Conservation (phyloP, 2,797 vertebrate genomes). For the Vultur gryphus region DNA sequence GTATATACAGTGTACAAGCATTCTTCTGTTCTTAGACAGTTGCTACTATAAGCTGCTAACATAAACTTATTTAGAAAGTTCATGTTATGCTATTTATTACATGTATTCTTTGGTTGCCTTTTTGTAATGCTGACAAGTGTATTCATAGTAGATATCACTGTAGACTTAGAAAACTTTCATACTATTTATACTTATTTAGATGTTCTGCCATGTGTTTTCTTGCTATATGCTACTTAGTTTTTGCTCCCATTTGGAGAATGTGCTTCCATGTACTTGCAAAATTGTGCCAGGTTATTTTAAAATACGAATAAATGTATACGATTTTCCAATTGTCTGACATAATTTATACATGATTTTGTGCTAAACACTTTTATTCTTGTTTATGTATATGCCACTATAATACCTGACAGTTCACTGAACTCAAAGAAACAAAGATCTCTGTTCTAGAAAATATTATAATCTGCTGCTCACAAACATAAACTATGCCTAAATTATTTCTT, state of each 20-base stretch:
- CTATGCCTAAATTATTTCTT: not conserved
- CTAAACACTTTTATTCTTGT: not conserved
- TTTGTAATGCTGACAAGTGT: slow-evolving; percentile 34
- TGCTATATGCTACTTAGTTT: slow-evolving; percentile 46
- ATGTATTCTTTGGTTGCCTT: slow-evolving; percentile 36
- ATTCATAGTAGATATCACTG: slow-evolving; percentile 48
- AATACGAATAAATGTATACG: slow-evolving; percentile 61
- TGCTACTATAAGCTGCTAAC: slow-evolving; percentile 49
- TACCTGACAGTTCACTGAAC: not conserved
- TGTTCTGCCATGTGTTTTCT: slow-evolving; percentile 57
- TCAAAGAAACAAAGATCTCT: not conserved
- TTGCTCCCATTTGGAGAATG: slow-evolving; percentile 57
- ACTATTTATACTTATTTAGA: slow-evolving; percentile 49
- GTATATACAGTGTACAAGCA: not conserved
- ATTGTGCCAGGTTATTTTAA: slow-evolving; percentile 66
- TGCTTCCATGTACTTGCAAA: slow-evolving; percentile 61
- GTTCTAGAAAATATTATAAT: not conserved
- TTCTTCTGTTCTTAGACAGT: slow-evolving; percentile 32
- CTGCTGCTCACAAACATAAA: not conserved
- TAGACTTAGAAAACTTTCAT: slow-evolving; percentile 58
- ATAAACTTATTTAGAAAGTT: slow-evolving; percentile 51
- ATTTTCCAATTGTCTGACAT: slow-evolving; percentile 44
- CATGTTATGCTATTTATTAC: slow-evolving; percentile 24
- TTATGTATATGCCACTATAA: not conserved
- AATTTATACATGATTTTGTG: not conserved